Conservation (phyloP, 2,888 invertebrate species). For the Ophonus ardosiacus region DNA sequence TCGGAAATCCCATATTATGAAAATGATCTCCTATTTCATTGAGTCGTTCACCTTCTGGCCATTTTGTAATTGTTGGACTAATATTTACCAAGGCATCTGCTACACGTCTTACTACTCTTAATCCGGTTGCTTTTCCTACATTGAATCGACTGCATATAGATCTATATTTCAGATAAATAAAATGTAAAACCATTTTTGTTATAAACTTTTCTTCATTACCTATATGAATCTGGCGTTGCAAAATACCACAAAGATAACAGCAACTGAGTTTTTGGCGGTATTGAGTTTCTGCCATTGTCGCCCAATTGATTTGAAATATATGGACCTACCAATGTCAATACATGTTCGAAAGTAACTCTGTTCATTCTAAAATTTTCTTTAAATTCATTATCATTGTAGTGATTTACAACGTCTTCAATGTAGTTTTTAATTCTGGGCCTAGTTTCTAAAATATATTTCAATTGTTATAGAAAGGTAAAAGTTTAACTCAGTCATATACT, state of each 20-base stretch:
- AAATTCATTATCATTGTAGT: background rate
- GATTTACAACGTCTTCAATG: background rate
- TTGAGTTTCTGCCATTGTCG: background rate
- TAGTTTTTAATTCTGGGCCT: background rate
- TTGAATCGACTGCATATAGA: conserved; percentile 24
- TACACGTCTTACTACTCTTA: conserved; percentile 16
- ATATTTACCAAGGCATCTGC: conserved; percentile 2
- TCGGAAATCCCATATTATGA: conserved; percentile 22
- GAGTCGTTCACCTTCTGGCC: background rate
- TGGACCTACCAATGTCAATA: background rate
- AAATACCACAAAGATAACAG: conserved; percentile 37
- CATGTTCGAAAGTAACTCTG: background rate
- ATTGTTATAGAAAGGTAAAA: background rate
- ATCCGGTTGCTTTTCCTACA: conserved; percentile 30
- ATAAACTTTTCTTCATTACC: conserved; percentile 26
- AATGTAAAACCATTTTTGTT: conserved; percentile 3
- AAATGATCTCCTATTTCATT: background rate
- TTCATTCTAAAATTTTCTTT: background rate
- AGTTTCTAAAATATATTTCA: background rate
- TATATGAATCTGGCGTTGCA: conserved; percentile 52
- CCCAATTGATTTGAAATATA: background rate
- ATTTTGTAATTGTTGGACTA: conserved; percentile 15
- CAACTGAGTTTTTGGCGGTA: conserved; percentile 2
- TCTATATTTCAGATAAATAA: background rate
- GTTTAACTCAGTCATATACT: background rate